phyloP scores from a whole-genome alignment of 2,113 vertebrate genomes.

The Limnothrissa miodon region DNA sequence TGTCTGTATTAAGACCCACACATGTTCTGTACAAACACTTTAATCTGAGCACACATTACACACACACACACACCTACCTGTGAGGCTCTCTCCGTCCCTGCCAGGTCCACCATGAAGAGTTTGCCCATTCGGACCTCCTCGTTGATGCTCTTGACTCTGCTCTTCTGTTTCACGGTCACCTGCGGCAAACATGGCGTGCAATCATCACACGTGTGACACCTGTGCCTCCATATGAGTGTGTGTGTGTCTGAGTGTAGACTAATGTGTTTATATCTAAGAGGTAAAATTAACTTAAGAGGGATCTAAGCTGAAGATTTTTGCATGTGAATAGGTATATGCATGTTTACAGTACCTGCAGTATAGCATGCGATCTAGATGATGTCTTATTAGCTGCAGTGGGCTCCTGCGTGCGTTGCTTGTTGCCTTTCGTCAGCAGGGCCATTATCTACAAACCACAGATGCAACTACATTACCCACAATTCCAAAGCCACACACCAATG shows the following conservation, averaged over 20 bases:
- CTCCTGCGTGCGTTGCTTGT: constrained; percentile 64
- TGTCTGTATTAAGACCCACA: background rate
- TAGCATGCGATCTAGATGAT: constrained; percentile 58
- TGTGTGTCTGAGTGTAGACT: constrained; percentile 46
- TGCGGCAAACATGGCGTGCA: background rate
- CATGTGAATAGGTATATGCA: background rate
- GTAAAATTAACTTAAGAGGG: no score
- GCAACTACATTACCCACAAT: constrained; percentile 7
- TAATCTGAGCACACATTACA: background rate
- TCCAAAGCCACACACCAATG: background rate
- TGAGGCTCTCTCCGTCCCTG: constrained; percentile 63
- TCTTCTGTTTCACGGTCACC: constrained; percentile 51
- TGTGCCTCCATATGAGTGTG: background rate
- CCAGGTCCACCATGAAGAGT: constrained; percentile 71
- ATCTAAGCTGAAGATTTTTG: background rate
- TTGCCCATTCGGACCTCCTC: constrained; percentile 51
- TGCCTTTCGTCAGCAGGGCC: constrained; percentile 67
- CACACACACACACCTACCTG: constrained; percentile 55
- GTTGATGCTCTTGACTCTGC: background rate
- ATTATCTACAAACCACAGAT: constrained; percentile 54
- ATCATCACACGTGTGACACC: no score
- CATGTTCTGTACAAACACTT: background rate
- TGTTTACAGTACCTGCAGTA: constrained; percentile 56
- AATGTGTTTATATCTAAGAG: no score
- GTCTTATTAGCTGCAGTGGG: constrained; percentile 64